Conservation (phyloP, 1,140 invertebrate species). For the Euura saliciscinereae region DNA sequence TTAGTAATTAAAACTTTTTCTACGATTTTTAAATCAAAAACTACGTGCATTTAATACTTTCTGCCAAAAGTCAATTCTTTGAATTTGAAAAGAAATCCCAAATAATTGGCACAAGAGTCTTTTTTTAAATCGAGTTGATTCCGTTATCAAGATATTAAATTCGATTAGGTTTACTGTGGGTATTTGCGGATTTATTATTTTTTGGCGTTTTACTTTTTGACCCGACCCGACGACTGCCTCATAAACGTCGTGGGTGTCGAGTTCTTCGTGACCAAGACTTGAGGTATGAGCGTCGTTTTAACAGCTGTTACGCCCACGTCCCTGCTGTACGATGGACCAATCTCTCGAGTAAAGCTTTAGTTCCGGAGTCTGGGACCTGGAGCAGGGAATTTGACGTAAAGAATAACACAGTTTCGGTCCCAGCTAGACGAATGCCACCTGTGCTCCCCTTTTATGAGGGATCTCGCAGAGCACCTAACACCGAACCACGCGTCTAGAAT, state of each 20-base stretch:
- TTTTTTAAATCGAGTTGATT: no score
- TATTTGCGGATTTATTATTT: slow-evolving; percentile 1
- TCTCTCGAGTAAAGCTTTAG: no score
- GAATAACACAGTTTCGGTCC: background rate
- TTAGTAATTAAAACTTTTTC: no score
- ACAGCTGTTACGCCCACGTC: slow-evolving; percentile 6
- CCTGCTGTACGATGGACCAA: no score
- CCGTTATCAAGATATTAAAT: no score
- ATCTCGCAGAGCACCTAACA: background rate
- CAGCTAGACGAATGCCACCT: slow-evolving; percentile 3
- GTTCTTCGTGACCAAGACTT: background rate
- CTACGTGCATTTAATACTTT: background rate
- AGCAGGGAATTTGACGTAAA: background rate
- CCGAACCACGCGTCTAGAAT: background rate
- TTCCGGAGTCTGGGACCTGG: background rate
- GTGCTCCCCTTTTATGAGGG: slow-evolving; percentile 1
- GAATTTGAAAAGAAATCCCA: no score
- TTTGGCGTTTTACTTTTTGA: background rate
- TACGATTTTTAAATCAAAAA: no score
- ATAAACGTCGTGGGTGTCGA: slow-evolving; percentile 3
- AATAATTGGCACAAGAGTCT: background rate
- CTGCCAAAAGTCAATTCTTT: no score
- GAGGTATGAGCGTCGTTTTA: background rate
- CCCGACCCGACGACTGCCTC: background rate
- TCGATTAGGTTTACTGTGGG: no score